Evolutionary conservation across 2,888 invertebrate genomes (phyloP).

Genomic region (Alloscopus bannaensis): DNA sequence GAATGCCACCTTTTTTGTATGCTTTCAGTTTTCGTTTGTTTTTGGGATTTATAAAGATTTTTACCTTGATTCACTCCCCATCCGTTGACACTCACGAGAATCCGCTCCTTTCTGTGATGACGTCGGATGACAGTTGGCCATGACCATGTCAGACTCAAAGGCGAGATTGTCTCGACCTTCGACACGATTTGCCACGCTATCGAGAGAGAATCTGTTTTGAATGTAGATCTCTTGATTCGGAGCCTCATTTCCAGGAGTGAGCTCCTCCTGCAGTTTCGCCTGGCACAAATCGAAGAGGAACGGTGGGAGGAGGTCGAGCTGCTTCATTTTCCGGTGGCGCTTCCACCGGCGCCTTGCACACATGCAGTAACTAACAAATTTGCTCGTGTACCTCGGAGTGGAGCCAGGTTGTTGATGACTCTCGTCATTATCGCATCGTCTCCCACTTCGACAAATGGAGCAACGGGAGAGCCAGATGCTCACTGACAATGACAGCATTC

Average conservation of each 20-base stretch:
- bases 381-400: slow-evolving; percentile 32
- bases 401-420: background rate
- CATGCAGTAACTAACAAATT: slow-evolving; percentile 53
- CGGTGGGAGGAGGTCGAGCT: slow-evolving; percentile 52
- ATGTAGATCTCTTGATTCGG: slow-evolving; percentile 24
- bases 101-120: slow-evolving; percentile 24
- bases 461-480: slow-evolving; percentile 65
- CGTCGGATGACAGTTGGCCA: slow-evolving; percentile 25
- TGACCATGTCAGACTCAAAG: slow-evolving; percentile 55
- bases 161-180: slow-evolving; percentile 54
- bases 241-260: background rate
- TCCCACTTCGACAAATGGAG: slow-evolving; percentile 33
- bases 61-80: slow-evolving; percentile 2
- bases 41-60: too few relatives aligned
- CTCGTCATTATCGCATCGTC: slow-evolving; percentile 14
- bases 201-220: slow-evolving; percentile 11
- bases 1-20: too few relatives aligned
- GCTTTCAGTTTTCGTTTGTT: too few relatives aligned
- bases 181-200: background rate
- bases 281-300: slow-evolving; percentile 52
- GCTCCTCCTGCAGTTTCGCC: slow-evolving; percentile 39
- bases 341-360: slow-evolving; percentile 51
- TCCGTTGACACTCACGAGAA: background rate
- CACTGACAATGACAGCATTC: slow-evolving; percentile 66
- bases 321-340: slow-evolving; percentile 44